Percentiles rank a stretch among this genome's conserved stretches.
phyloP scores from a whole-genome alignment of 1,140 invertebrate species.

The Centruroides vittatus region DNA sequence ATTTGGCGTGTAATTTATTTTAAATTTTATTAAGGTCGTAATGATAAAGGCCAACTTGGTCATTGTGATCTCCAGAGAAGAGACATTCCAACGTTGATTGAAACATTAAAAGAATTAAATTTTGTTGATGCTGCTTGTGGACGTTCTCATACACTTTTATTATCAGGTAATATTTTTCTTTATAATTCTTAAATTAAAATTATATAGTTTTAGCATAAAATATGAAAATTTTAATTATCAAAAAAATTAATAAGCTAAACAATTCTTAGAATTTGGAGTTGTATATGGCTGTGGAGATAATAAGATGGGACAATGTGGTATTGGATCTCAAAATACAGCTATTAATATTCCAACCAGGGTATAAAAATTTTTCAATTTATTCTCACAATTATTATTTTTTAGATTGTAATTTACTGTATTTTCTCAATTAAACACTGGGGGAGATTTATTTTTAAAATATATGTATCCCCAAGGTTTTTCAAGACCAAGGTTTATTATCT shows the following conservation, averaged over 20 bases:
- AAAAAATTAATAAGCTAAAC: background rate
- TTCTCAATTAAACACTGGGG: too few relatives aligned
- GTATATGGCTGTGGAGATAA: conserved; percentile 82
- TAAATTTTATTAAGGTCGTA: conserved; percentile 41
- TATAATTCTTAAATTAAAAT: background rate
- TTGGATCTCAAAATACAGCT: conserved; percentile 50
- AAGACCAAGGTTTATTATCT: too few relatives aligned
- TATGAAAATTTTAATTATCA: background rate
- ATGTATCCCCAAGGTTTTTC: too few relatives aligned
- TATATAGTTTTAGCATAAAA: background rate
- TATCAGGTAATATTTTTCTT: conserved; percentile 44
- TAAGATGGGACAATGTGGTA: conserved; percentile 76
- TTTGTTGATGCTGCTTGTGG: conserved; percentile 76
- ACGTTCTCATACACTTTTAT: conserved; percentile 70
- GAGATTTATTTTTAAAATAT: too few relatives aligned
- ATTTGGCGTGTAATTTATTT: too few relatives aligned
- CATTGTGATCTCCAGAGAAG: conserved; percentile 54
- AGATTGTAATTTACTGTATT: too few relatives aligned
- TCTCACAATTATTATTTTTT: background rate
- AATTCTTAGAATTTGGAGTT: conserved; percentile 49
- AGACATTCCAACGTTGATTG: conserved; percentile 58
- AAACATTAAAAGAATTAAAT: conserved; percentile 53
- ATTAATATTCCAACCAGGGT: conserved; percentile 57
- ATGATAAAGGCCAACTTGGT: conserved; percentile 75
- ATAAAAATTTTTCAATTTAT: conserved; percentile 32